A percentile compares a stretch with the other conserved stretches of the same genome.
These are phyloP conservation scores for Papilio polyxenes DNA, from an alignment of 1,140 invertebrate genomes.

Conservation along the genomic window DNA sequence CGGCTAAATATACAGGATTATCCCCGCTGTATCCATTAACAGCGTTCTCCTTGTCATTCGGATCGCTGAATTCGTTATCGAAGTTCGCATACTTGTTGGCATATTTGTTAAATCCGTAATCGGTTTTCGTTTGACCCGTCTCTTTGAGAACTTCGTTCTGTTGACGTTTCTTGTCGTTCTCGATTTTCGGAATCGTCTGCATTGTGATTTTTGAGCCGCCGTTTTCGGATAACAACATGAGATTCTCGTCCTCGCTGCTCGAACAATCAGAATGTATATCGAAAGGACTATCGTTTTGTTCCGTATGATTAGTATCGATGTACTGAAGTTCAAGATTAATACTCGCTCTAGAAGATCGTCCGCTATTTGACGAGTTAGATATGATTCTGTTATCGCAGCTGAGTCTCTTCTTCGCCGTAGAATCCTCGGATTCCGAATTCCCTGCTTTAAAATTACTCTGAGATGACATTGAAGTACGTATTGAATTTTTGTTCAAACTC, in stretches of 20 bases:
- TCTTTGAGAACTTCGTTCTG: constrained; percentile 72
- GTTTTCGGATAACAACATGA: constrained; percentile 77
- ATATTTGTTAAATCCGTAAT: constrained; percentile 67
- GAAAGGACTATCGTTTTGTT: constrained; percentile 61
- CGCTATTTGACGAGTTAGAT: constrained; percentile 55
- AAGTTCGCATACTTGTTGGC: constrained; percentile 73
- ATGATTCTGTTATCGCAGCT: constrained; percentile 73
- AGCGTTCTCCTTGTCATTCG: constrained; percentile 72
- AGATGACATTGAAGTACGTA: constrained; percentile 62
- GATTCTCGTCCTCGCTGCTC: constrained; percentile 77
- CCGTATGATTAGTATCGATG: constrained; percentile 58
- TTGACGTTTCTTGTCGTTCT: constrained; percentile 59
- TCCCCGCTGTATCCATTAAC: constrained; percentile 70
- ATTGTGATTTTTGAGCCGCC: constrained; percentile 78
- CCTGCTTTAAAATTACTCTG: constrained; percentile 67
- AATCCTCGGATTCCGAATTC: constrained; percentile 72
- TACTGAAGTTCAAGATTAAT: constrained; percentile 75
- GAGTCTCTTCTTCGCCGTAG: constrained; percentile 68
- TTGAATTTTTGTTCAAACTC: constrained; percentile 63
- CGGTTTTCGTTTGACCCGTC: constrained; percentile 61
- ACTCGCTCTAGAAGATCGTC: constrained; percentile 64
- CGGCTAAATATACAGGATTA: constrained; percentile 73
- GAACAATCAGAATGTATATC: constrained; percentile 76
- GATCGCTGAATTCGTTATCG: constrained; percentile 74
- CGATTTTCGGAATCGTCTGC: constrained; percentile 63